phyloP scores from a whole-genome alignment of 2,113 vertebrate species.

The Oriolus oriolus region DNA sequence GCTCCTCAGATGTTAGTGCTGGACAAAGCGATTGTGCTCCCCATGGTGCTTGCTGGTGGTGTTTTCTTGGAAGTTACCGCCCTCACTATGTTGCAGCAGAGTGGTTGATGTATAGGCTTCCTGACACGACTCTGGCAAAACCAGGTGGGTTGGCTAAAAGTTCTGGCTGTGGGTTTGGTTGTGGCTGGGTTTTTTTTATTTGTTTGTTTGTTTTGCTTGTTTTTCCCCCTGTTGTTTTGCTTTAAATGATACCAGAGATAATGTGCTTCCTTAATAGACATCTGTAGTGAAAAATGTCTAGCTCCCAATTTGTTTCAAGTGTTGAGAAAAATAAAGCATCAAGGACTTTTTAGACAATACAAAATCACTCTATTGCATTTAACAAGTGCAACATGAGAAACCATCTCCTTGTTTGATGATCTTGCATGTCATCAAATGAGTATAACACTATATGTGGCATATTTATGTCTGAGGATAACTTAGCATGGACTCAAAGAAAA shows the following conservation, averaged over 20 bases:
- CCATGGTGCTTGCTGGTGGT: neutral
- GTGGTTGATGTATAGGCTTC: neutral
- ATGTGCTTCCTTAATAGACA: neutral
- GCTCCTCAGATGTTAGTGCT: neutral
- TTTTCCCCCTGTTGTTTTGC: neutral
- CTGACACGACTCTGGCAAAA: neutral
- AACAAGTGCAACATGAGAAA: neutral
- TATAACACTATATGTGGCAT: neutral
- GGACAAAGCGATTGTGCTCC: neutral
- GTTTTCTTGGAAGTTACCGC: neutral
- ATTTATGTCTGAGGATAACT: neutral
- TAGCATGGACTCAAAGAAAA: neutral
- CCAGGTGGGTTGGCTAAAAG: neutral
- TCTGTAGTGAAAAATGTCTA: neutral
- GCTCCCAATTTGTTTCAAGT: neutral
- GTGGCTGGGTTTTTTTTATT: accelerated
- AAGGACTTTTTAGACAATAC: neutral
- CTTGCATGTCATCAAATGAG: accelerated
- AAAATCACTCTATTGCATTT: neutral
- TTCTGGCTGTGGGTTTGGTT: neutral
- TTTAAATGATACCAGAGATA: neutral
- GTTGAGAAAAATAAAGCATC: neutral
- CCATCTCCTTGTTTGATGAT: neutral
- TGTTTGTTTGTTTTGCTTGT: neutral
- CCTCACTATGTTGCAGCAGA: neutral